Evolutionary conservation across 1,140 invertebrate genomes (phyloP).

Genomic region (Sitophilus oryzae): DNA sequence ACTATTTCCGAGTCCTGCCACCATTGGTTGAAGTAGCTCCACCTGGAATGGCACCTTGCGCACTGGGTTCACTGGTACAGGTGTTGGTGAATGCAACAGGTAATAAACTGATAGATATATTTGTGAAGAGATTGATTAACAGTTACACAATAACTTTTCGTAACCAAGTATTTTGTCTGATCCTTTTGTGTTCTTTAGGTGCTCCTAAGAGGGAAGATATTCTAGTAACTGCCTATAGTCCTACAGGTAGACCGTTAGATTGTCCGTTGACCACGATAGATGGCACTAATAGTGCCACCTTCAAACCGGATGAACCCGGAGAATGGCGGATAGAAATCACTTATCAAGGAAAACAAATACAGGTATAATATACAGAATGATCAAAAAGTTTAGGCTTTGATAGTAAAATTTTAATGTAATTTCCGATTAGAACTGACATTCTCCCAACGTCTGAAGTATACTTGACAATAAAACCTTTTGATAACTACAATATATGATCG

Average conservation of each 20-base stretch:
- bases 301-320: slow-evolving; percentile 93
- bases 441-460: too few species aligned
- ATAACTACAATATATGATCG: too few species aligned
- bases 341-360: slow-evolving; percentile 92
- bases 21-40: slow-evolving; percentile 77
- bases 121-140: too few species aligned
- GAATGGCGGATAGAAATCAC: slow-evolving; percentile 94
- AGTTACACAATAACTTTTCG: too few species aligned
- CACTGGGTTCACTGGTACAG: slow-evolving; percentile 89
- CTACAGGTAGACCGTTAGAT: slow-evolving; percentile 68
- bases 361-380: slow-evolving; percentile 43
- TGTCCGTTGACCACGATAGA: slow-evolving; percentile 72
- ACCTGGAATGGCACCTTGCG: slow-evolving; percentile 90
- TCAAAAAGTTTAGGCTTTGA: not conserved
- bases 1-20: slow-evolving; percentile 83
- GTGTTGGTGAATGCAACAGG: slow-evolving; percentile 85
- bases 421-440: too few species aligned
- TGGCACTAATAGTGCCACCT: slow-evolving; percentile 85
- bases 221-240: slow-evolving; percentile 82
- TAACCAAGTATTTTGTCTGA: too few species aligned
- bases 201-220: slow-evolving; percentile 75
- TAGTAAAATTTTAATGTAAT: too few species aligned
- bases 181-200: too few species aligned
- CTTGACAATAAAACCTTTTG: too few species aligned
- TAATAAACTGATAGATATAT: too few species aligned